These are phyloP conservation scores for Lasioglossum malachurum DNA, from an alignment of 2,888 invertebrate species.

Conservation along the genomic window DNA sequence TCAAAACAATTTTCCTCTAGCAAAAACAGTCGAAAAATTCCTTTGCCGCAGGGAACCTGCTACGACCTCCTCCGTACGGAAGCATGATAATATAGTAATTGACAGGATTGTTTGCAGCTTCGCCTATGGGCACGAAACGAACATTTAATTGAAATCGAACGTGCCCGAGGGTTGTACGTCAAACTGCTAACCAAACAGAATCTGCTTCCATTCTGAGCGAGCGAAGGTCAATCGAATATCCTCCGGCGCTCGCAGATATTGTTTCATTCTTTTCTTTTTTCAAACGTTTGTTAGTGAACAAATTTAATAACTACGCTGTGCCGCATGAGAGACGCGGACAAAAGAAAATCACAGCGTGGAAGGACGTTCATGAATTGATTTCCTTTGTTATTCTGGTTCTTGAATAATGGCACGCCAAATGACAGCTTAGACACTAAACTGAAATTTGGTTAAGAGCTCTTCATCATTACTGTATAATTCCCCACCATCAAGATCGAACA, in stretches of 20 bases:
- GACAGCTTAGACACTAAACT: neutral
- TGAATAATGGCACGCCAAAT: neutral
- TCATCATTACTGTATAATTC: neutral
- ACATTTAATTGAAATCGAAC: conserved; percentile 76
- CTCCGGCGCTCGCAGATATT: conserved; percentile 6
- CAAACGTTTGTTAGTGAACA: conserved; percentile 53
- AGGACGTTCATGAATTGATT: neutral
- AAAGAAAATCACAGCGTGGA: neutral
- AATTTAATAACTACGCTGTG: conserved; percentile 62
- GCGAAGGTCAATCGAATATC: conserved; percentile 45
- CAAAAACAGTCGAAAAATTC: neutral
- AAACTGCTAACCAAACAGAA: conserved; percentile 39
- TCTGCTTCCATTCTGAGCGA: conserved; percentile 19
- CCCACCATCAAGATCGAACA: neutral
- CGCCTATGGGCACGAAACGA: conserved; percentile 61
- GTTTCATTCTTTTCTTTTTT: conserved; percentile 1
- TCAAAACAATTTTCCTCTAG: neutral
- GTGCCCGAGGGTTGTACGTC: conserved; percentile 58
- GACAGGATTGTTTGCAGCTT: conserved; percentile 52
- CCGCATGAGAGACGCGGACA: neutral
- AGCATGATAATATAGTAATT: conserved; percentile 30
- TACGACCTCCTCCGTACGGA: neutral
- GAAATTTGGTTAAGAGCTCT: neutral
- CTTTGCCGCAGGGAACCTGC: neutral
- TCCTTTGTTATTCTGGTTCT: neutral